Evolutionary conservation across 2,113 vertebrate genomes (phyloP).

Genomic region (Pseudopodoces humilis): DNA sequence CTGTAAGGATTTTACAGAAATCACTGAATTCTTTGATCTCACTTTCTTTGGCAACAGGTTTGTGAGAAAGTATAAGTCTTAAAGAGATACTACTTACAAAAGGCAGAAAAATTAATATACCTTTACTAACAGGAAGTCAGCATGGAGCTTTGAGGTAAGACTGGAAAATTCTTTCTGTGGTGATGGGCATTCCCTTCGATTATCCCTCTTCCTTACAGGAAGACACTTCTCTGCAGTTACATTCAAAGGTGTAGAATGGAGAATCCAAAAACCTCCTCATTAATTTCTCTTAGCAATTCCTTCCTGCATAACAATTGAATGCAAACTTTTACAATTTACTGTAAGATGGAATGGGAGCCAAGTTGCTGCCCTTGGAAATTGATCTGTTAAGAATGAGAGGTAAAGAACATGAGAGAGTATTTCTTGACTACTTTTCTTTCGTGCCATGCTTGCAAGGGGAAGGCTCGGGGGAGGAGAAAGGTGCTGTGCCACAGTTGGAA

Average conservation of each 20-base stretch:
- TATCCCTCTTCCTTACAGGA: neutral
- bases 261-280: neutral
- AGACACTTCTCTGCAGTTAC: neutral
- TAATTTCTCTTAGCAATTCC: neutral
- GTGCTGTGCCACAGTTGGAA: constrained; percentile 6
- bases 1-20: neutral
- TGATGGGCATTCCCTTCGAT: neutral
- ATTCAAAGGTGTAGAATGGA: neutral
- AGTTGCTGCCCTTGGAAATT: neutral
- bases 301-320: neutral
- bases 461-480: neutral
- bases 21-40: neutral
- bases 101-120: neutral
- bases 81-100: neutral
- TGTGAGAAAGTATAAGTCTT: neutral
- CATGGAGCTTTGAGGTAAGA: neutral
- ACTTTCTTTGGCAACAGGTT: neutral
- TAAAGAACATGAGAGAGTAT: neutral
- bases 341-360: rapidly evolving
- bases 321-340: neutral
- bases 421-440: neutral
- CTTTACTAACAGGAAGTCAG: neutral
- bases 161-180: neutral
- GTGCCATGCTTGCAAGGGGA: neutral
- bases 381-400: neutral